phyloP scores from a whole-genome alignment of 2,113 vertebrate species.

The Excalfactoria chinensis region DNA sequence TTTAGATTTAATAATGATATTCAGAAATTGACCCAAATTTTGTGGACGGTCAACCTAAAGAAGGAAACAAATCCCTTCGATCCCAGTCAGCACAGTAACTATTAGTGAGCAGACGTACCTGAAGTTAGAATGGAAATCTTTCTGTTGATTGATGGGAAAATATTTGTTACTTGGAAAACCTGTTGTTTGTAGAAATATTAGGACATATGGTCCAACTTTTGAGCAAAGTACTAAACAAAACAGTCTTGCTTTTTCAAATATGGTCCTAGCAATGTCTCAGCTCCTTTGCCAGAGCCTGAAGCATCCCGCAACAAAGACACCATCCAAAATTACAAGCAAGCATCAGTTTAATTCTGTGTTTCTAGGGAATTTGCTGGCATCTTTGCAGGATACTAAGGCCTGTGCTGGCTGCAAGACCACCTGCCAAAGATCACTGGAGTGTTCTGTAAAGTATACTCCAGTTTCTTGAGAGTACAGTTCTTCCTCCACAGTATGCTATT shows the following conservation, averaged over 20 bases:
- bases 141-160: not conserved
- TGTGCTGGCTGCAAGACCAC: not conserved
- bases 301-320: not conserved
- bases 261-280: not conserved
- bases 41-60: not conserved
- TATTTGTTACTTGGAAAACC: not conserved
- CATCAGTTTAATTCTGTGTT: not conserved
- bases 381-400: not conserved
- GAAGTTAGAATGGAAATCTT: not conserved
- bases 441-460: not conserved
- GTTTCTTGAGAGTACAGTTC: not conserved
- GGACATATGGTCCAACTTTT: not conserved
- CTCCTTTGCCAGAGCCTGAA: not conserved
- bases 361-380: not conserved
- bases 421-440: not conserved
- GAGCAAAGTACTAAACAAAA: not conserved
- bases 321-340: not conserved
- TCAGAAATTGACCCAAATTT: conserved; percentile 21
- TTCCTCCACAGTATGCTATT: not conserved
- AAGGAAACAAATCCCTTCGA: not conserved
- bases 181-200: not conserved
- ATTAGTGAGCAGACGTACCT: not conserved
- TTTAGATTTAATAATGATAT: conserved; percentile 9
- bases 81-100: not conserved
- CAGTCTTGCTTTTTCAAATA: not conserved